Base-by-base conservation (phyloP, 23 tunicate genomes). In the Ciona savignyi region DNA sequence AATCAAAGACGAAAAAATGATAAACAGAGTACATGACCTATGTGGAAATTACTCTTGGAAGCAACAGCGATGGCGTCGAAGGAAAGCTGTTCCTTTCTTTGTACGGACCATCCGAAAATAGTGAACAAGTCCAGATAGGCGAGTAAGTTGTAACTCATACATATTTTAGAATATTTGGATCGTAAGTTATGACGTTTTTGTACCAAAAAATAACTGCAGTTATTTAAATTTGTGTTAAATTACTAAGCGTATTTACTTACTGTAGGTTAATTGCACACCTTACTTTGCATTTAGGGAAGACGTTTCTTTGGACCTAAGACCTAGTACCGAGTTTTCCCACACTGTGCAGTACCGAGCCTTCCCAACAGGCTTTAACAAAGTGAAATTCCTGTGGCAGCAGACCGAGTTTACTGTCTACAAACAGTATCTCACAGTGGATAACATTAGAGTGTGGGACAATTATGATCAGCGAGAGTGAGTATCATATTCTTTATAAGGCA, bases 351-450 rank as follows among this genome's bases (percentile, higher is more conserved):
- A 68, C 86, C 61, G 30, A 2, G 23, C 42, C 22, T 27, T 86
- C 33, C 97, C 97, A n/a, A 70, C 70, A 31, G 77, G 69, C 26
- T 72, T 91, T 29, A 62, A 81, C 76, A 51, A 68, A 48, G 97
- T 91, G 29, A 85, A 83, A 63, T 51, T 91, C 6, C 63, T 75
- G 23, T 91, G 97, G 97, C 66, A 62, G 2, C 97, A 91, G 60
- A 74, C 74, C 1, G 92, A 91, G 63, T 78, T 48, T 34, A 78
- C 90, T 20, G 28, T 91, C 34, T 51, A 74, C 60, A 79, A 49
- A 15, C 80, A 77, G 33, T 32, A 67, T 56, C 35, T 91, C 11
- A 84, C 77, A 2, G 79, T 91, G 35, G 68, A 42, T 11, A 29
- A 65, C 35, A 76, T 91, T 4, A 27, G 26, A 2, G 80, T 91